Conservation (phyloP, 92 coral and sea anemone genomes). For the Heliopora coerulea region DNA sequence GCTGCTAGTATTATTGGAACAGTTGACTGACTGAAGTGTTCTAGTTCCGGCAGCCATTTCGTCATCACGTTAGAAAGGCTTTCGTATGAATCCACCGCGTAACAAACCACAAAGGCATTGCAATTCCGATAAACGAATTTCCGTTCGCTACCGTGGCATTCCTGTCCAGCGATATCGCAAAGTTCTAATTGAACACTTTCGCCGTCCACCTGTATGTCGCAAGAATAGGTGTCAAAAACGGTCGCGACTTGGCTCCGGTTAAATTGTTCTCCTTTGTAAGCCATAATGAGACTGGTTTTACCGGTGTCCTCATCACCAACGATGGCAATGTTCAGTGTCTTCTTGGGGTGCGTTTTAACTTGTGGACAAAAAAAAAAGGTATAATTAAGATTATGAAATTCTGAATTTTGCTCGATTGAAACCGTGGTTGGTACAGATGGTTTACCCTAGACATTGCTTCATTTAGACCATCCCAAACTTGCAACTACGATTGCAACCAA, state of each 20-base stretch:
- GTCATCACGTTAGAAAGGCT: neutral
- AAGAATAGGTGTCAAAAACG: conserved; percentile 67
- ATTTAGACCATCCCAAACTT: no score
- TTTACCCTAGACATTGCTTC: no score
- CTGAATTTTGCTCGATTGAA: neutral
- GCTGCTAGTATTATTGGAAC: conserved; percentile 31
- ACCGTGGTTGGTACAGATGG: no score
- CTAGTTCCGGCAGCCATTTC: conserved; percentile 34
- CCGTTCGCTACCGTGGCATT: conserved; percentile 81
- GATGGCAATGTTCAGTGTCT: conserved; percentile 62
- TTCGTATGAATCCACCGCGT: conserved; percentile 50
- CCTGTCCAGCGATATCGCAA: conserved; percentile 91
- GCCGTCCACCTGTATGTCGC: conserved; percentile 46
- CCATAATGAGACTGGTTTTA: conserved; percentile 61
- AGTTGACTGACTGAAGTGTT: conserved; percentile 11
- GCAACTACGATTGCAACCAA: no score
- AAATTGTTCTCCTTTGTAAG: conserved; percentile 49
- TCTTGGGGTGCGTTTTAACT: conserved; percentile 7
- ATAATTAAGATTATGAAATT: neutral
- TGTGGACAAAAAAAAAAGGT: neutral
- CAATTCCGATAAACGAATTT: conserved; percentile 70
- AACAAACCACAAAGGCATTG: conserved; percentile 74
- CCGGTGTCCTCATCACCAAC: conserved; percentile 89
- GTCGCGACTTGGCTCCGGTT: conserved; percentile 77
- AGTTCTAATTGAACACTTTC: conserved; percentile 45